These are phyloP conservation scores for Trichechus manatus DNA, from an alignment of 2,113 vertebrate species.

Conservation along the genomic window DNA sequence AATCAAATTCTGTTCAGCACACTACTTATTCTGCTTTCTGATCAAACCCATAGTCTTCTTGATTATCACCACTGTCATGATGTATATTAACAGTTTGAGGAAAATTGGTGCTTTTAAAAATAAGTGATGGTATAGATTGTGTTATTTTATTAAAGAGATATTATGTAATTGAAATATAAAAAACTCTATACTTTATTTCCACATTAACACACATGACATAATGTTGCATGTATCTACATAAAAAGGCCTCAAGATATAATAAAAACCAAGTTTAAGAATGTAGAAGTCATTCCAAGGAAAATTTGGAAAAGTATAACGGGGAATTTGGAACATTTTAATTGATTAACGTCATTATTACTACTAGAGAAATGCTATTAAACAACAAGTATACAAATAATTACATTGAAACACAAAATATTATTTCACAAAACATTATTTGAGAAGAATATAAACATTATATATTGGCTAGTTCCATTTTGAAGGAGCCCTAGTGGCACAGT, in stretches of 20 bases:
- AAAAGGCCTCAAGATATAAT: background rate
- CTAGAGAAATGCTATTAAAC: background rate
- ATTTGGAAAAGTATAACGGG: background rate
- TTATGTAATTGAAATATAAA: background rate
- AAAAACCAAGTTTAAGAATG: background rate
- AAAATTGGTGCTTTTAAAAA: background rate
- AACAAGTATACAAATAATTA: background rate
- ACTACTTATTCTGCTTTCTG: background rate
- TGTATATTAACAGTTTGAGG: background rate
- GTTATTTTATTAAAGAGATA: background rate
- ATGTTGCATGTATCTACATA: background rate
- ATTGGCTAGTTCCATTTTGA: background rate
- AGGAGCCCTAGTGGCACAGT: no score
- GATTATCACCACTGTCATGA: background rate
- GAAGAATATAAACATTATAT: background rate
- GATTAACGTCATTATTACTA: background rate
- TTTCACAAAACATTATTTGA: background rate
- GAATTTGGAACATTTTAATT: constrained; percentile 31
- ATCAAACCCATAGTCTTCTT: background rate
- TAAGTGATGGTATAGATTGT: background rate
- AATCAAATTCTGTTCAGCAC: background rate
- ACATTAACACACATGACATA: background rate
- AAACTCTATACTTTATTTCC: background rate
- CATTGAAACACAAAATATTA: background rate
- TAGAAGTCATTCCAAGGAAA: background rate